Percentiles rank a stretch among this genome's conserved stretches.
phyloP scores from a whole-genome alignment of 2,888 invertebrate genomes.

The Drosophila peninsularis region DNA sequence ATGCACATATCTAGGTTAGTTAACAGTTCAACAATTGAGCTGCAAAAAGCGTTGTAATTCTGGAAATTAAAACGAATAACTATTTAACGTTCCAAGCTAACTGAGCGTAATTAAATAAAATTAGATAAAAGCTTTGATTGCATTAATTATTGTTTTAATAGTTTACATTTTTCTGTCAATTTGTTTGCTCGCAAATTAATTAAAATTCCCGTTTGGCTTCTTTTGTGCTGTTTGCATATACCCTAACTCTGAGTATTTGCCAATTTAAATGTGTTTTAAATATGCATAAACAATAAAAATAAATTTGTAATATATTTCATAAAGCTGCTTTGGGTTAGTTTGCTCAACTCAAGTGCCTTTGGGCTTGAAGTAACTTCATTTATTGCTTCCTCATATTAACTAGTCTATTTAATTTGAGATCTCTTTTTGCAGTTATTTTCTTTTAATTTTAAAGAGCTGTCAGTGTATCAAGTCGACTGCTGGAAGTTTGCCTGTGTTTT shows the following conservation, averaged over 20 bases:
- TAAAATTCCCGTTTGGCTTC: not conserved
- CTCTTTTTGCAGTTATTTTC: not conserved
- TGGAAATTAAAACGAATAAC: not conserved
- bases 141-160: slow-evolving; percentile 12
- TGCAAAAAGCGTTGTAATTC: not conserved
- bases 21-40: not conserved
- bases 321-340: no score
- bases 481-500: not conserved
- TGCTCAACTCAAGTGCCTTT: not conserved
- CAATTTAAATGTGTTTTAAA: not conserved
- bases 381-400: not conserved
- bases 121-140: slow-evolving; percentile 7
- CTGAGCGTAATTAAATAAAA: slow-evolving; percentile 2
- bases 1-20: not conserved
- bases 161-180: slow-evolving; percentile 5
- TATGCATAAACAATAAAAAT: not conserved
- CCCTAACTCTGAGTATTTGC: not conserved
- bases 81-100: not conserved
- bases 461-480: slow-evolving; percentile 11
- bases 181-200: slow-evolving; percentile 16
- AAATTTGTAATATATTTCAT: not conserved
- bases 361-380: not conserved
- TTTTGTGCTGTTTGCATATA: not conserved
- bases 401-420: not conserved
- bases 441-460: slow-evolving; percentile 1